Evolutionary conservation across 2,797 vertebrate species (phyloP), one percentile per base, ranked within the genome.

Genomic region (Gobio occitaniae): DNA sequence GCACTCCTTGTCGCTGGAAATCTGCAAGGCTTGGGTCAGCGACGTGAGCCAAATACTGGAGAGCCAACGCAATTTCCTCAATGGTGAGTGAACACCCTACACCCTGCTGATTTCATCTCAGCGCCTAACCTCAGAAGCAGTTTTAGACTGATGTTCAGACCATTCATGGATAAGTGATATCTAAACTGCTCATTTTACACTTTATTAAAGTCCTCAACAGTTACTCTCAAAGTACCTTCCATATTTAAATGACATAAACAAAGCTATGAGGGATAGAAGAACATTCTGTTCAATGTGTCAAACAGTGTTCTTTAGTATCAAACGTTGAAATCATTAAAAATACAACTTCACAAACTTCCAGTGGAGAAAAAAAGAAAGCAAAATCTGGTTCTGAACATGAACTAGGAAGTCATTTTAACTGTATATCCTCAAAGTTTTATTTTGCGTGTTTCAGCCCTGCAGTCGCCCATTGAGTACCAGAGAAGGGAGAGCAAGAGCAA

Each of bases 391-490:
- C n/a, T 29, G n/a, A 29, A 11, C 56, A 59, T 29, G 25, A 63
- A 32, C 6, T 32, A 32, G 29, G 2, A 65, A 65, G 2, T 65
- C 1, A 32, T 32, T 65, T 32, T 19, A 72, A 32, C 29, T 17
- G 7, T 52, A 52, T 10, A 11, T 48, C 2, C 56, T 61, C n/a
- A 2, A 32, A 32, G 4, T 80, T 80, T 29, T 84, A 7, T 85
- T n/a, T 70, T 84, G 19, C 56, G 47, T 88, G 4, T 88, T 78
- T 65, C 91, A 98, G 97, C 97, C 83, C 91, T 98, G 91, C 97
- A 98, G 93, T 98, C 97, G 0, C 97, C 97, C 44, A 98, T 98
- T 69, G 97, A 98, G 90, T 98, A 98, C 94, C 97, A 98, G 93
- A 95, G 97, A 44, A 92, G 95, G 25, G 97, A 98, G 90, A 97